Percentiles rank a stretch among this genome's conserved stretches.
Conservation (phyloP, 2,888 invertebrate species). For the Agonopterix alstromeriana region DNA sequence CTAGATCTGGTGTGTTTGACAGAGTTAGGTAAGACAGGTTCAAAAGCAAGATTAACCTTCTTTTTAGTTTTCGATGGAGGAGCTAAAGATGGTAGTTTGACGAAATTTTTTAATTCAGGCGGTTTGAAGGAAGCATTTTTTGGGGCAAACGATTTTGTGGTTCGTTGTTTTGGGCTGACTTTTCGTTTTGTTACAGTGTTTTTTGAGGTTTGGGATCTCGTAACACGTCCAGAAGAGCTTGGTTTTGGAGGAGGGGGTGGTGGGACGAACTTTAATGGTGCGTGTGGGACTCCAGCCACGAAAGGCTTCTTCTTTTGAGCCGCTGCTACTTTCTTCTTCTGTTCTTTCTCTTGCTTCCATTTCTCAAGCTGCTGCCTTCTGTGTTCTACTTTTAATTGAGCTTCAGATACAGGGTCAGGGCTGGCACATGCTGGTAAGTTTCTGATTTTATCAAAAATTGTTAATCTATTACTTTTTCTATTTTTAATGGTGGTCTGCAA, state of each 20-base stretch:
- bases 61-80: slow-evolving; percentile 22
- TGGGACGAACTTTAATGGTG: slow-evolving; percentile 35
- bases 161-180: slow-evolving; percentile 6
- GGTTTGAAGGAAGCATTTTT: slow-evolving; percentile 68
- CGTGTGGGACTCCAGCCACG: slow-evolving; percentile 40
- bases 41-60: slow-evolving; percentile 24
- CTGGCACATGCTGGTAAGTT: slow-evolving; percentile 34
- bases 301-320: slow-evolving; percentile 58
- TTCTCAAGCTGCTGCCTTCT: slow-evolving; percentile 50
- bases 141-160: slow-evolving; percentile 66
- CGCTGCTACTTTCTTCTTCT: slow-evolving; percentile 43
- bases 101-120: slow-evolving; percentile 43
- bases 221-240: slow-evolving; percentile 50
- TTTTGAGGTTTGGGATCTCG: slow-evolving; percentile 44
- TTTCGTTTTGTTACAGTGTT: slow-evolving; percentile 9
- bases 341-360: slow-evolving; percentile 64
- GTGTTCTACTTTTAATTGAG: slow-evolving; percentile 35
- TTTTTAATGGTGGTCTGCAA: slow-evolving; percentile 36
- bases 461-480: slow-evolving; percentile 42
- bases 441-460: slow-evolving; percentile 46
- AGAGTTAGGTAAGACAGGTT: slow-evolving; percentile 23
- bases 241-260: slow-evolving; percentile 46
- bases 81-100: slow-evolving; percentile 29
- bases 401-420: slow-evolving; percentile 21
- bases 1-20: slow-evolving; percentile 14